Evolutionary conservation across 2,888 invertebrate species (phyloP), one percentile per base, ranked within the genome.

Genomic region (Drosophila falleni): DNA sequence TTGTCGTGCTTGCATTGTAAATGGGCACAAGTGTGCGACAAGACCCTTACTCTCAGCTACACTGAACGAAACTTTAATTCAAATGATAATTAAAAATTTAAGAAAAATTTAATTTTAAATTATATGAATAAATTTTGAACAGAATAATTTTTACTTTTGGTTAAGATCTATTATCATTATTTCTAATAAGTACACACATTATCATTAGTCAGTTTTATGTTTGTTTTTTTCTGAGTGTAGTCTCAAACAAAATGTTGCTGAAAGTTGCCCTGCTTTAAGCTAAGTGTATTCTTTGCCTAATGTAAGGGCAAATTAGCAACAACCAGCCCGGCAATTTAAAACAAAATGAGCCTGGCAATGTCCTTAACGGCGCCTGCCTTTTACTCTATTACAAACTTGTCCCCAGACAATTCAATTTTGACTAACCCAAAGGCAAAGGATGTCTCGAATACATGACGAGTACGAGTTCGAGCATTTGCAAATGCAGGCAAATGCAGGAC

Each of bases 351-450:
- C 46, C 29, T 39, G 62, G 39, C 47, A 63, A 56, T 63, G 54
- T 66, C 65, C 87, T 88, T 67, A 73, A 83, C 78, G 49, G 64
- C 74, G 26, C 64, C 46, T 88, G 84, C 77, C 77, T 80, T 71
- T 67, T 64, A 68, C 84, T 80, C 74, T 63, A 71, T 80, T 71
- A 55, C 71, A 81, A 86, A 80, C 80, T 76, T 79, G 79, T 90
- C 90, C 89, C 89, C 80, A 85, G 89, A 90, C 89, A 83, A 90
- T 89, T 90, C 73, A 86, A 90, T 89, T 55, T 85, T 81, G 63
- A 77, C 74, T 73, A 71, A 70, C 75, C 72, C 60, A 69, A 50
- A 19, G 65, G 56, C 80, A 63, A 50, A 65, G 55, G 56, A 63
- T 54, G 60, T 42, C 49, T 51, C 35, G 54, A 46, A 46, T 55